phyloP scores from a whole-genome alignment of 2,888 invertebrate species.

The Philonicus albiceps region DNA sequence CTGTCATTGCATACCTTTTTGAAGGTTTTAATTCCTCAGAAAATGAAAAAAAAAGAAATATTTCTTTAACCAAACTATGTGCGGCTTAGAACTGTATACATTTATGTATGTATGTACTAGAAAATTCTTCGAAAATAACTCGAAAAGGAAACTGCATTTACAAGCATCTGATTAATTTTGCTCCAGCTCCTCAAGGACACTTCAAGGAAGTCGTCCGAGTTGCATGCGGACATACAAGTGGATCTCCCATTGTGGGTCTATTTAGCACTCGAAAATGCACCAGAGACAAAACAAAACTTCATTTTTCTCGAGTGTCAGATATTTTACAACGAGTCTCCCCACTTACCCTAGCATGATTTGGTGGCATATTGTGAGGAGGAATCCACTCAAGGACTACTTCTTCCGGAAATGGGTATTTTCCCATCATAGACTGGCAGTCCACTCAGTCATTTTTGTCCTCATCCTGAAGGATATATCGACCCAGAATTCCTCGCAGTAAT shows the following conservation, averaged over 20 bases:
- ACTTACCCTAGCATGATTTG: constrained; percentile 15
- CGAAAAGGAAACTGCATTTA: background rate
- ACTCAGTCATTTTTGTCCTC: constrained; percentile 35
- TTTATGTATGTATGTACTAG: background rate
- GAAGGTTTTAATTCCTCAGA: too few relatives aligned
- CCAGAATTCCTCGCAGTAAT: constrained; percentile 22
- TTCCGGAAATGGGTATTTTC: constrained; percentile 22
- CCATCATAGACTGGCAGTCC: constrained; percentile 4
- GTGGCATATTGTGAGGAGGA: constrained; percentile 4
- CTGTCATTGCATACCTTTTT: too few relatives aligned
- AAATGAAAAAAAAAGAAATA: background rate
- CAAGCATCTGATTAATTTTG: background rate
- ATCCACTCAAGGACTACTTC: constrained; percentile 28
- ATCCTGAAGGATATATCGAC: constrained; percentile 39
- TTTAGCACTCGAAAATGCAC: constrained; percentile 10
- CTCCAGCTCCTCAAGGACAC: background rate
- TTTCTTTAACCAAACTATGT: background rate
- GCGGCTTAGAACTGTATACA: background rate
- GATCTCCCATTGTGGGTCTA: background rate
- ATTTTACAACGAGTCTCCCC: background rate
- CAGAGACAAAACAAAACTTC: background rate
- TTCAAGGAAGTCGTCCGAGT: background rate
- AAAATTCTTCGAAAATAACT: background rate
- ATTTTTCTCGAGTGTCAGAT: constrained; percentile 24
- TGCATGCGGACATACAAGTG: background rate